Base-by-base conservation (phyloP, 2,888 invertebrate genomes). In the Mesoligia furuncula region DNA sequence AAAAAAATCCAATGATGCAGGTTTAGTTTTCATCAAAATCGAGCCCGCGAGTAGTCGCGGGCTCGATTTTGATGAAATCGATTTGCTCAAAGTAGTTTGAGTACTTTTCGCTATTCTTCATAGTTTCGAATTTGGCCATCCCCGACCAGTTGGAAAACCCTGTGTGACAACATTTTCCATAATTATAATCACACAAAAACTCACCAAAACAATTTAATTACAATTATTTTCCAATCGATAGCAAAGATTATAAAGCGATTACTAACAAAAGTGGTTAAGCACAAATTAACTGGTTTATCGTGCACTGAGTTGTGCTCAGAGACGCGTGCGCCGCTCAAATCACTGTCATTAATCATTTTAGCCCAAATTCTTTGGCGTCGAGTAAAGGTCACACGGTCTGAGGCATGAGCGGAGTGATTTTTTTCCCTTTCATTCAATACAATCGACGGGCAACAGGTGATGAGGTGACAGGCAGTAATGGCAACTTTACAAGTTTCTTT, bases 281-380 rank as follows among this genome's bases (percentile, higher is more conserved):
- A 31, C 54, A 67, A 72, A n/a, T n/a, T n/a, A n/a, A n/a, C n/a
- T n/a, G n/a, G 73, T 68, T 73, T 62, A 48, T 64, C 57, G 45
- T 77, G 62, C 51, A 73, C 45, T 45, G 74, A 83, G 73, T 61
- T 45, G 42, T 73, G 51, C 39, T 75, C 45, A 64, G 74, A 81
- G 73, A 76, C 84, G 83, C 73, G 80, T 73, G 79, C 85, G 84
- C 81, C 76, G 75, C 83, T 84, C 85, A 80, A 88, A 91, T 89
- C 85, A 84, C 77, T 77, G 84, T 84, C 86, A 91, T 93, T 90
- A 91, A 92, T 93, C 90, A 91, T 87, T 81, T 36, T 83, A 90
- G 88, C 89, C 91, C 88, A 87, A 90, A 92, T 91, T 87, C 80
- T 87, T 70, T 79, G 73, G 59, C 78, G 77, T 78, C 80, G 75